These are phyloP conservation scores for Microctenopoma lineatum DNA, from an alignment of 2,797 vertebrate genomes.

Conservation along the genomic window DNA sequence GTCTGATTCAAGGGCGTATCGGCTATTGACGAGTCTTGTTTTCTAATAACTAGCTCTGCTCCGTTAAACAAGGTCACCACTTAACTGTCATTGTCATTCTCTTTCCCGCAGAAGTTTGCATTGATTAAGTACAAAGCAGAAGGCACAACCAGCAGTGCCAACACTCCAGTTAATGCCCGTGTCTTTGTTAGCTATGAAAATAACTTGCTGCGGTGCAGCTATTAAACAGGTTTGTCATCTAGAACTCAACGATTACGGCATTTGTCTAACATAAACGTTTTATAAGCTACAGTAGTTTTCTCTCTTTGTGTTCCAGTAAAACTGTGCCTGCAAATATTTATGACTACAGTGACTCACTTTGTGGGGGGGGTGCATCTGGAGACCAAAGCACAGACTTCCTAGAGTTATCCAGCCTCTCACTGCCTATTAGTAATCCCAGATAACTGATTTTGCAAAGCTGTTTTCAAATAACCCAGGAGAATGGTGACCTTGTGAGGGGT, in stretches of 20 bases:
- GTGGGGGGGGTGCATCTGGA: slow-evolving; percentile 40
- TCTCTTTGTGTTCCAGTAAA: slow-evolving; percentile 17
- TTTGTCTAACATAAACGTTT: slow-evolving; percentile 36
- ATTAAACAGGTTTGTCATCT: slow-evolving; percentile 28
- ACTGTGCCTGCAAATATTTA: slow-evolving; percentile 45
- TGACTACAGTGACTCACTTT: slow-evolving; percentile 42
- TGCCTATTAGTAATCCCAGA: not conserved
- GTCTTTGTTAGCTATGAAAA: slow-evolving; percentile 22
- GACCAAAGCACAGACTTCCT: slow-evolving; percentile 7
- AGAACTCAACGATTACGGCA: not conserved
- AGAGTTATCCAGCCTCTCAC: slow-evolving; percentile 11
- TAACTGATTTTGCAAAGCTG: slow-evolving; percentile 2
- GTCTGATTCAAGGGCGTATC: slow-evolving; percentile 26
- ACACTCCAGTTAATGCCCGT: not conserved
- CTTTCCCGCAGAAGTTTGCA: slow-evolving; percentile 18
- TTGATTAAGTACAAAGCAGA: slow-evolving; percentile 12
- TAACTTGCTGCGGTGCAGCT: slow-evolving; percentile 6
- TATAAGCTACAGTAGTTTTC: slow-evolving; percentile 11
- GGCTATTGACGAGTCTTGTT: slow-evolving; percentile 30
- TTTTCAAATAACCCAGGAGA: slow-evolving; percentile 7
- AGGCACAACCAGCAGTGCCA: slow-evolving; percentile 3
- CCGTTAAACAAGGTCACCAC: slow-evolving; percentile 29
- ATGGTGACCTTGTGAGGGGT: not conserved
- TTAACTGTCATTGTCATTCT: slow-evolving; percentile 12
- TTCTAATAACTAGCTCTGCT: slow-evolving; percentile 40